Base-by-base conservation (phyloP, 2,888 invertebrate genomes). In the Hypolimnas misippus region DNA sequence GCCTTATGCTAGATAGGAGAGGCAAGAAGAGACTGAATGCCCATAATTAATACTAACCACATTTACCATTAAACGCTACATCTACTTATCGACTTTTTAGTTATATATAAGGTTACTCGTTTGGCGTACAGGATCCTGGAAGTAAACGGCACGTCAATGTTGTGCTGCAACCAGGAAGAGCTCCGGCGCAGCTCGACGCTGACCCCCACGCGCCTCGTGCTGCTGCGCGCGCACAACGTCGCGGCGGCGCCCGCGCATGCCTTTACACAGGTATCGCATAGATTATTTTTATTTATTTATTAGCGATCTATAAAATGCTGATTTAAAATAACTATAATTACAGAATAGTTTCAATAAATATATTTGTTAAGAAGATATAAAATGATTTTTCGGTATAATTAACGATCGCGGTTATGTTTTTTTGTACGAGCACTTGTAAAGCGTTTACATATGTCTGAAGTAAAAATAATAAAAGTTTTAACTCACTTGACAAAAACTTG, bases 131-230 rank as follows among this genome's bases (percentile, higher is more conserved):
- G 96, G 75, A 87, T 97, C 73, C 84, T 97, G 67, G 97, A 97
- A 87, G 95, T 97, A 56, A 97, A 97, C 81, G 97, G 97, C 31
- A 95, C 95, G 73, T 84, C 95, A 42, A 94, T 96, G 54, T 86
- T 96, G 61, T 94, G 94, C 73, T 94, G 94, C 69, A 94, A 93
- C 67, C 93, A 94, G 73, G 96, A 96, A 61, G 96, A 97, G 74
- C 84, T 97, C 66, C 93, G 94, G 68, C 94, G 96, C 62, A 92
- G 95, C 35, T 87, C 95, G 40, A 93, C 93, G 51, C 92, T 94
- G 6, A 92, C 93, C 75, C 94, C 94, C 0, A 94, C 95, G 16
- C 93, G 94, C 63, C 86, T 96, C 44, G 95, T 95, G 38, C 94
- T 95, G 42, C 88, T 96, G 61, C 89, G 72, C n/a, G 92, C 70